Percentiles rank a stretch among this genome's conserved stretches.
Evolutionary conservation across 2,113 vertebrate species (phyloP).

Genomic region (Tauraco erythrolophus): DNA sequence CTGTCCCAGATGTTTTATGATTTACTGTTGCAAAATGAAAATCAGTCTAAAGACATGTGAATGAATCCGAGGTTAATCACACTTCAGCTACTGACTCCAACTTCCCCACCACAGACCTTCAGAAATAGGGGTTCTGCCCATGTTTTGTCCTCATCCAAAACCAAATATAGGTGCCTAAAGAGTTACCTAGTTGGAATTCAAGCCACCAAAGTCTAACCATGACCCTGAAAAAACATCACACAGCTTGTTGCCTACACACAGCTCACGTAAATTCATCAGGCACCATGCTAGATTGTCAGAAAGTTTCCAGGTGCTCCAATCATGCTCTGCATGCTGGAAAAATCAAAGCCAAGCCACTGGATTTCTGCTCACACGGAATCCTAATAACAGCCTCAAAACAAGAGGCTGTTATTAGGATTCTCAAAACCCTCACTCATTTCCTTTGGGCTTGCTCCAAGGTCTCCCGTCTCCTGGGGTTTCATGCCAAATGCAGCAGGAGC

Average conservation of each 20-base stretch:
- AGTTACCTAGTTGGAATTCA: background rate
- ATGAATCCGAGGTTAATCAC: constrained; percentile 28
- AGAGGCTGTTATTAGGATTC: too few relatives aligned
- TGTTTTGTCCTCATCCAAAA: background rate
- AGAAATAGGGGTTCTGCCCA: background rate
- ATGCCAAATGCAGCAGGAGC: background rate
- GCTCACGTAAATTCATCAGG: background rate
- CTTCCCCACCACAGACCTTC: background rate
- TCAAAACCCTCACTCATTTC: background rate
- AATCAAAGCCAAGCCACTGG: background rate
- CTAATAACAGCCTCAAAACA: background rate
- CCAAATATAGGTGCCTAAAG: background rate
- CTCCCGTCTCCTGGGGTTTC: background rate
- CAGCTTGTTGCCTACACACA: background rate
- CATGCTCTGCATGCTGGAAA: background rate
- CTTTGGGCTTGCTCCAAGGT: background rate
- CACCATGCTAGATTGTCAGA: background rate
- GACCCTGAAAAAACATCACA: background rate
- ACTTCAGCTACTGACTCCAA: background rate
- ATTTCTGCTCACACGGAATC: background rate
- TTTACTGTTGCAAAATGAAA: constrained; percentile 27
- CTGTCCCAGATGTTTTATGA: constrained; percentile 2
- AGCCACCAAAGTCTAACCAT: background rate
- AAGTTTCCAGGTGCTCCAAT: background rate
- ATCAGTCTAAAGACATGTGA: background rate